Conservation (phyloP, 2,888 invertebrate genomes). For the Pyrochroa serraticornis region DNA sequence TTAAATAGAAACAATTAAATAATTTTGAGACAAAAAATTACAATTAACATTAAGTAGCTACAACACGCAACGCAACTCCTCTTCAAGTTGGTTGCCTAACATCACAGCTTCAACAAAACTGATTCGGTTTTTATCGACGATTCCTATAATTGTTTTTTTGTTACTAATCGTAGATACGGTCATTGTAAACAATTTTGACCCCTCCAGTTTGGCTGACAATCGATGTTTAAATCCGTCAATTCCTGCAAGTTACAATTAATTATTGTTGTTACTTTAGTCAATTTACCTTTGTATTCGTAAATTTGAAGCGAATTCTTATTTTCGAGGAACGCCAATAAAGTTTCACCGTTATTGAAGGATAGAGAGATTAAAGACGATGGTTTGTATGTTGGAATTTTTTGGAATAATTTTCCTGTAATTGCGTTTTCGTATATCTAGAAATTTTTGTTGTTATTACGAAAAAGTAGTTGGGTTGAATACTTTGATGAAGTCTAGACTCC, state of each 20-base stretch:
- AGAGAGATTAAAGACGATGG: constrained; percentile 60
- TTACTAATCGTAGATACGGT: constrained; percentile 43
- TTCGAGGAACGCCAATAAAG: constrained; percentile 61
- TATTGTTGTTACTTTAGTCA: background rate
- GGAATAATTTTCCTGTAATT: constrained; percentile 58
- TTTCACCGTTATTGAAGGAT: constrained; percentile 58
- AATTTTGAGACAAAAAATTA: background rate
- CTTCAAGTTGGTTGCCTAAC: constrained; percentile 55
- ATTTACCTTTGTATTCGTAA: constrained; percentile 59
- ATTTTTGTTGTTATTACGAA: constrained; percentile 1
- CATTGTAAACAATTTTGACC: constrained; percentile 51
- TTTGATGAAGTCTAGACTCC: constrained; percentile 52
- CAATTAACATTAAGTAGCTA: constrained; percentile 8
- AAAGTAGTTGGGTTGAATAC: constrained; percentile 3
- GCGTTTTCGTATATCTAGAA: constrained; percentile 59
- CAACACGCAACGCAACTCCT: constrained; percentile 45
- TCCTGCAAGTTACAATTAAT: constrained; percentile 48
- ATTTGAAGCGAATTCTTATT: constrained; percentile 52
- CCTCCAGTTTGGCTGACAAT: constrained; percentile 51
- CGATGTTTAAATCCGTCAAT: constrained; percentile 58
- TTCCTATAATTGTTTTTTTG: constrained; percentile 50
- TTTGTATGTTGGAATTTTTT: constrained; percentile 59
- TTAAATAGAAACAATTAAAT: constrained; percentile 1
- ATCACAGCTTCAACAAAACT: constrained; percentile 57
- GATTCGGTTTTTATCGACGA: constrained; percentile 52